These are phyloP conservation scores for Lethrus apterus DNA, from an alignment of 1,140 invertebrate species.

Conservation along the genomic window DNA sequence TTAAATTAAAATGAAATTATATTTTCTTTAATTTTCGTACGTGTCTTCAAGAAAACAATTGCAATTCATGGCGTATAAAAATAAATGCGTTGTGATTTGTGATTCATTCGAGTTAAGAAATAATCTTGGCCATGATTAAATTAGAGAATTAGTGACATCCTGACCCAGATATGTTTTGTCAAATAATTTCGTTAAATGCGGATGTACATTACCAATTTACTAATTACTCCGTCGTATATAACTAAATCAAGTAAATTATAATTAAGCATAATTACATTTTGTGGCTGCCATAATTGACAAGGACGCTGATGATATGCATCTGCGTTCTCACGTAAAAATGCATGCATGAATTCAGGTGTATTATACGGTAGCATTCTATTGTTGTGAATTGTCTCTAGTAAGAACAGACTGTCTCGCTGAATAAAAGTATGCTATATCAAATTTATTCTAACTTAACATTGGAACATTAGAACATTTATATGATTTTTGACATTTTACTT, in stretches of 20 bases:
- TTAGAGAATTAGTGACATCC: constrained; percentile 17
- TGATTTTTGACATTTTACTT: too few relatives aligned
- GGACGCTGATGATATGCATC: too few relatives aligned
- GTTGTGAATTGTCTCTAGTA: too few relatives aligned
- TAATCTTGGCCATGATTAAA: constrained; percentile 9
- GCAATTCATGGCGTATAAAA: background rate
- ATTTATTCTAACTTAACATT: too few relatives aligned
- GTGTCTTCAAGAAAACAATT: background rate
- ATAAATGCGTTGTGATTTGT: background rate
- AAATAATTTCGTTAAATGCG: constrained; percentile 17
- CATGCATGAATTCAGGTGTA: too few relatives aligned
- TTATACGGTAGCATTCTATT: too few relatives aligned
- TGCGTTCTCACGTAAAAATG: too few relatives aligned
- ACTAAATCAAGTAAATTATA: constrained; percentile 6
- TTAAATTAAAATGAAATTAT: constrained; percentile 4
- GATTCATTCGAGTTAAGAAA: constrained; percentile 1
- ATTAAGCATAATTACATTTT: constrained; percentile 8
- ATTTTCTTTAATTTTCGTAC: background rate
- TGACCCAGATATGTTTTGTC: constrained; percentile 10
- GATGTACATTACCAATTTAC: constrained; percentile 16
- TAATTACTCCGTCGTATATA: constrained; percentile 11
- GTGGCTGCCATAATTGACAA: too few relatives aligned
- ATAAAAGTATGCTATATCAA: too few relatives aligned
- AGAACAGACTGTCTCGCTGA: too few relatives aligned
- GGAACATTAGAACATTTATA: too few relatives aligned